phyloP scores from a whole-genome alignment of 2,888 invertebrate species.

The Xylophagus ater region DNA sequence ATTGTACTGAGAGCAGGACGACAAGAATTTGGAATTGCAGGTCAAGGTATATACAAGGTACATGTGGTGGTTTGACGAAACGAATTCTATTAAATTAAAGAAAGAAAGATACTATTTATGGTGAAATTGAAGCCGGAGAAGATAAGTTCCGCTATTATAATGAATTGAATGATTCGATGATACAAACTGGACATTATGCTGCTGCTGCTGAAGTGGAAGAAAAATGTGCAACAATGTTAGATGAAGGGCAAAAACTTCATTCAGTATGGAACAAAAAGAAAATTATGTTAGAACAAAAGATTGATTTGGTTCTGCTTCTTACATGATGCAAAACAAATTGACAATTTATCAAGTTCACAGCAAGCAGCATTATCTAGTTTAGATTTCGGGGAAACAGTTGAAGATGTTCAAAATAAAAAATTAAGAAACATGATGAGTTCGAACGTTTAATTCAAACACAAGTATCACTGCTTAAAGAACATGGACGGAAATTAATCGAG shows the following conservation, averaged over 20 bases:
- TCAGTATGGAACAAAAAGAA: slow-evolving; percentile 78
- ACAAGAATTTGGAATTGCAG: no score
- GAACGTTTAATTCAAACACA: no score
- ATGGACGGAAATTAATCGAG: slow-evolving; percentile 64
- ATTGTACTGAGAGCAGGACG: no score
- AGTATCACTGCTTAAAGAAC: no score
- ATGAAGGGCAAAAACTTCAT: slow-evolving; percentile 59
- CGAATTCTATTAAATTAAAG: no score
- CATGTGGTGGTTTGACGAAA: no score
- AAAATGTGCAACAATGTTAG: slow-evolving; percentile 54
- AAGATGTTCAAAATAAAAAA: slow-evolving; percentile 72
- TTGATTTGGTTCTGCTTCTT: slow-evolving; percentile 81
- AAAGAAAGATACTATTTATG: slow-evolving; percentile 58
- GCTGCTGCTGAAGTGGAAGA: no score
- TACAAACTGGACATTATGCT: slow-evolving; percentile 66
- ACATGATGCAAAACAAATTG: slow-evolving; percentile 75
- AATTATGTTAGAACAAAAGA: no score
- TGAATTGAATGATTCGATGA: no score
- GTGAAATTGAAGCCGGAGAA: slow-evolving; percentile 73
- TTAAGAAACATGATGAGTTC: slow-evolving; percentile 86
- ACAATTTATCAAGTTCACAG: slow-evolving; percentile 70
- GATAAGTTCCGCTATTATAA: slow-evolving; percentile 56
- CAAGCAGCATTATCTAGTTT: slow-evolving; percentile 56
- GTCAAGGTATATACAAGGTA: no score
- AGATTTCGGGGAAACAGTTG: slow-evolving; percentile 58